Conservation (phyloP, 2,797 vertebrate genomes). For the Meda fulgida region DNA sequence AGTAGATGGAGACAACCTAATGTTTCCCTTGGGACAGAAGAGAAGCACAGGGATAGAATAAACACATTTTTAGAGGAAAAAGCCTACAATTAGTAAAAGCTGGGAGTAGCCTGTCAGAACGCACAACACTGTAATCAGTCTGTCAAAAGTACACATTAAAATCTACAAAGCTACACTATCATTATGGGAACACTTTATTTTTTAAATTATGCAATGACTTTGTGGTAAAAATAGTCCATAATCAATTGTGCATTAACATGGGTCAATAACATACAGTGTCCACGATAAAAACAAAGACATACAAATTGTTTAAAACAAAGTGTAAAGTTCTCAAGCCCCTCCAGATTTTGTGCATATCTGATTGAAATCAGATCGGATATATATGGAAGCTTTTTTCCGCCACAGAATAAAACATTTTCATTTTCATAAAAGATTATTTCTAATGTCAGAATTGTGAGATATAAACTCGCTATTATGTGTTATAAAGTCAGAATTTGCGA, state of each 20-base stretch:
- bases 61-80: constrained; percentile 30
- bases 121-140: constrained; percentile 36
- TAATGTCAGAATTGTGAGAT: too few species aligned
- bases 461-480: too few species aligned
- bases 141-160: constrained; percentile 30
- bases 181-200: not conserved
- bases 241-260: not conserved
- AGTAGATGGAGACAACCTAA: not conserved
- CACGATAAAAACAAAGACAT: not conserved
- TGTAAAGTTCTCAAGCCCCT: too few species aligned
- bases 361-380: too few species aligned
- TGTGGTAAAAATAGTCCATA: constrained; percentile 5
- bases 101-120: constrained; percentile 26
- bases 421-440: too few species aligned
- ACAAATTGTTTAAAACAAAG: not conserved
- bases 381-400: too few species aligned
- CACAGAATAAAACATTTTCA: too few species aligned
- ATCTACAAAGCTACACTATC: constrained; percentile 25
- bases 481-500: too few species aligned
- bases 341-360: too few species aligned
- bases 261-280: not conserved
- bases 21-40: not conserved
- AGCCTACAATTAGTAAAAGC: constrained; percentile 16
- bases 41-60: not conserved
- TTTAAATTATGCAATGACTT: constrained; percentile 17